A percentile compares a stretch with the other conserved stretches of the same genome.
Conservation (phyloP, 2,113 vertebrate species). For the Etheostoma cragini region DNA sequence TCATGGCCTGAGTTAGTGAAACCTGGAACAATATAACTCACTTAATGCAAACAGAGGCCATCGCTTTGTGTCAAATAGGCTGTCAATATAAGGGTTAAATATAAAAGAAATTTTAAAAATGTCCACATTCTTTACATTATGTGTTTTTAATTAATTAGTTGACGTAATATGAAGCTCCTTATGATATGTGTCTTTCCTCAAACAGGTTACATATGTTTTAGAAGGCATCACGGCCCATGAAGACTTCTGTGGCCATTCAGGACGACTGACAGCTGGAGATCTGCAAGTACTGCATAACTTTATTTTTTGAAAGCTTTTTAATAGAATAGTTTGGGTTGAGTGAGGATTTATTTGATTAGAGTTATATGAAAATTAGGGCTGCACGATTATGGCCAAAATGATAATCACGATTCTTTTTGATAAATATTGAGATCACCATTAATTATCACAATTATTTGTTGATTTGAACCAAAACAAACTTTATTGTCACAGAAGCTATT, state of each 20-base stretch:
- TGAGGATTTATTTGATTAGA: background rate
- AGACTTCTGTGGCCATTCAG: conserved; percentile 85
- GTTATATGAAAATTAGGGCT: background rate
- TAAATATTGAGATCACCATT: no score
- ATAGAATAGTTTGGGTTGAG: background rate
- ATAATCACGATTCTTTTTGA: no score
- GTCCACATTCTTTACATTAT: background rate
- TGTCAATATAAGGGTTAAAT: background rate
- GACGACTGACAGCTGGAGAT: conserved; percentile 83
- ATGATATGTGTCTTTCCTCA: conserved; percentile 9
- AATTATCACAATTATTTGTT: no score
- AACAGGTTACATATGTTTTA: conserved; percentile 70
- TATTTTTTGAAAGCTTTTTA: background rate
- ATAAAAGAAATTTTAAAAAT: background rate
- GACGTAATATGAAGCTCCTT: background rate
- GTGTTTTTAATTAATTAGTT: background rate
- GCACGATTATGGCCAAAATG: no score
- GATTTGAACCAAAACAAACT: no score
- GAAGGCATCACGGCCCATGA: conserved; percentile 83
- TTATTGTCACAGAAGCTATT: no score
- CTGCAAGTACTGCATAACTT: conserved; percentile 80
- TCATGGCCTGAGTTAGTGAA: conserved; percentile 1
- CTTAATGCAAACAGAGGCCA: background rate
- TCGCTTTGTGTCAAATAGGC: background rate
- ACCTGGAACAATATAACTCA: background rate